phyloP scores from a whole-genome alignment of 2,888 invertebrate species.

The Acanthosoma haemorrhoidale region DNA sequence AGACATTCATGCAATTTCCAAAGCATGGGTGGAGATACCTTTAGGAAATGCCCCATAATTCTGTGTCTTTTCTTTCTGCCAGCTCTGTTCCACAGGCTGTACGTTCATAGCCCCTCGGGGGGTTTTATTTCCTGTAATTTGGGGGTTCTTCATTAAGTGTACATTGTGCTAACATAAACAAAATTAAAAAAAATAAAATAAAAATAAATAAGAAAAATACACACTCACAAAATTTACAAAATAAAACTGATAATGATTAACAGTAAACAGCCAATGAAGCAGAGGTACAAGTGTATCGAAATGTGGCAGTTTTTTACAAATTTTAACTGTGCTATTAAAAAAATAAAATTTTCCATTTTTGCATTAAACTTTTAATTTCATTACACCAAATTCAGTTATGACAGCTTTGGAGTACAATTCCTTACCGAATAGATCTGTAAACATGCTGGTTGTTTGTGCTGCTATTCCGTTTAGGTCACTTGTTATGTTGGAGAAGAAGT shows the following conservation, averaged over 20 bases:
- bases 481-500: constrained; percentile 86
- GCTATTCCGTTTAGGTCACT: constrained; percentile 89
- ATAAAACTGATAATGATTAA: not conserved
- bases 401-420: constrained; percentile 17
- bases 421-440: constrained; percentile 86
- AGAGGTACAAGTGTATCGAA: not conserved
- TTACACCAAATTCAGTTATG: not conserved
- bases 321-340: not conserved
- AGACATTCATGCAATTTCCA: constrained; percentile 27
- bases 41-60: constrained; percentile 71
- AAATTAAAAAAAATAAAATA: not conserved
- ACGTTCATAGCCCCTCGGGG: constrained; percentile 36
- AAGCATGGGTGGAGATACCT: constrained; percentile 48
- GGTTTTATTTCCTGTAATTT: constrained; percentile 41
- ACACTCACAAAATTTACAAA: constrained; percentile 12
- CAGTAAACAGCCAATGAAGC: not conserved
- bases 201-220: not conserved
- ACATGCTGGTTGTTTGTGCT: constrained; percentile 87
- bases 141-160: constrained; percentile 7
- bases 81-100: constrained; percentile 45
- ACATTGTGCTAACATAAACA: not conserved
- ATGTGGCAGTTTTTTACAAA: not conserved
- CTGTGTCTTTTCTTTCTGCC: constrained; percentile 51
- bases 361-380: not conserved
- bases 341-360: not conserved